Evolutionary conservation across 2,113 vertebrate species (phyloP), one percentile per base, ranked within the genome.

Genomic region (Arvicanthis niloticus): DNA sequence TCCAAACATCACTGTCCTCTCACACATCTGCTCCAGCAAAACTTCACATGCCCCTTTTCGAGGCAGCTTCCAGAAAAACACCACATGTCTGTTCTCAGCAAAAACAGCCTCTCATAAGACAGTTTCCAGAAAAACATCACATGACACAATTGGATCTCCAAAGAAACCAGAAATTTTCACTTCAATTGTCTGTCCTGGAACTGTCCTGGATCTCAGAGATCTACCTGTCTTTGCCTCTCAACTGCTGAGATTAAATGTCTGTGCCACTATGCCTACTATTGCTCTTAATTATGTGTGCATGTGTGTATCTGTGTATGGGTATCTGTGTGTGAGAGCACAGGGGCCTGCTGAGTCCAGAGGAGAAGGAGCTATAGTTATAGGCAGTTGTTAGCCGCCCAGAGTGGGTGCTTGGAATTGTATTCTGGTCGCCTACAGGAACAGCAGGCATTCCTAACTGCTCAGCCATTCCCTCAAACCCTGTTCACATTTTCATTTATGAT

Each of bases 401-500:
- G 68, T 72, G 34, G 37, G 68, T 19, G 2, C 68, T 73, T 7
- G 72, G 40, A 26, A 75, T 42, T 75, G 72, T 2, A 42, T 22
- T 75, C 40, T 42, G 72, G 22, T 42, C 40, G 9, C 42, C 72
- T 75, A 73, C n/a, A n/a, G 21, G 67, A 70, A 51, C 68, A 72
- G 70, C 21, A 72, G 17, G 17, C 17, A 40, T 72, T 72, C 68
- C 37, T 73, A 40, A 73, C n/a, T 72, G 70, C 37, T 73, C 26
- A 75, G 22, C 40, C 40, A 45, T 10, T 12, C 10, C 21, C 73
- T 45, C 40, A 5, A 3, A 22, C 12, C 4, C 56, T 84, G 16
- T n/a, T 96, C 53, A 96, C 24, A 91, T 92, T 77, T 97, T 58
- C 60, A 31, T 88, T 78, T 68, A 40, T 58, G 68, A 67, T 42